Evolutionary conservation across 1,140 invertebrate genomes (phyloP).

Genomic region (Neodiprion lecontei): DNA sequence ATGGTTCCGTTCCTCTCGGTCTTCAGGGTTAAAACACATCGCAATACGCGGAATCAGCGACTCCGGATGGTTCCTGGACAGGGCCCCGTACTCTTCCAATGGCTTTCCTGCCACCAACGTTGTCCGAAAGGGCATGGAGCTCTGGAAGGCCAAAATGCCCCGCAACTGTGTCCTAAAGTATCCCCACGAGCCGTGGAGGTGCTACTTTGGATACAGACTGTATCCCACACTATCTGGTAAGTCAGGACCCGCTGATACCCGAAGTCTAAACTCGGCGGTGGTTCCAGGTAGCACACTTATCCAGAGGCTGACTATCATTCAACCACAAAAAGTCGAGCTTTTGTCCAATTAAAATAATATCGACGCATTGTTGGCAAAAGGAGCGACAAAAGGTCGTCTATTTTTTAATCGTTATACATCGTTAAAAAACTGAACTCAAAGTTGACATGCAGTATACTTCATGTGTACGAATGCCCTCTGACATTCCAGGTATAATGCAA

Average conservation of each 20-base stretch:
- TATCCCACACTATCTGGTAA: slow-evolving; percentile 85
- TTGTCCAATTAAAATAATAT: too few species aligned
- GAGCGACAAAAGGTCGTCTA: too few species aligned
- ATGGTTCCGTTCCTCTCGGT: neutral
- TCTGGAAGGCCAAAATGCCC: slow-evolving; percentile 86
- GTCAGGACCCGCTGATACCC: slow-evolving; percentile 23
- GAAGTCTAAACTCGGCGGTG: neutral
- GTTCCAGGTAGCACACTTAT: neutral
- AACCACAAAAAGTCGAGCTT: neutral
- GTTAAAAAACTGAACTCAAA: too few species aligned
- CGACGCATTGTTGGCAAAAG: too few species aligned
- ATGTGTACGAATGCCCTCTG: too few species aligned
- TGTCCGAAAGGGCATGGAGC: slow-evolving; percentile 77
- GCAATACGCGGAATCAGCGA: slow-evolving; percentile 84
- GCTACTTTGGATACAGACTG: slow-evolving; percentile 90
- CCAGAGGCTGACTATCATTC: neutral
- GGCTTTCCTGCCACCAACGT: slow-evolving; percentile 68
- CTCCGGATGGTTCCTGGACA: slow-evolving; percentile 94
- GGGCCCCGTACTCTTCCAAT: slow-evolving; percentile 70
- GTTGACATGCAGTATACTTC: too few species aligned
- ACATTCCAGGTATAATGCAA: too few species aligned
- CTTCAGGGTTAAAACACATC: slow-evolving; percentile 65
- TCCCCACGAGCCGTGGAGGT: slow-evolving; percentile 82
- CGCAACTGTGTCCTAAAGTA: slow-evolving; percentile 74
- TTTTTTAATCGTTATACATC: too few species aligned